Conservation (phyloP, 2,888 invertebrate genomes). For the Acanthosoma haemorrhoidale region DNA sequence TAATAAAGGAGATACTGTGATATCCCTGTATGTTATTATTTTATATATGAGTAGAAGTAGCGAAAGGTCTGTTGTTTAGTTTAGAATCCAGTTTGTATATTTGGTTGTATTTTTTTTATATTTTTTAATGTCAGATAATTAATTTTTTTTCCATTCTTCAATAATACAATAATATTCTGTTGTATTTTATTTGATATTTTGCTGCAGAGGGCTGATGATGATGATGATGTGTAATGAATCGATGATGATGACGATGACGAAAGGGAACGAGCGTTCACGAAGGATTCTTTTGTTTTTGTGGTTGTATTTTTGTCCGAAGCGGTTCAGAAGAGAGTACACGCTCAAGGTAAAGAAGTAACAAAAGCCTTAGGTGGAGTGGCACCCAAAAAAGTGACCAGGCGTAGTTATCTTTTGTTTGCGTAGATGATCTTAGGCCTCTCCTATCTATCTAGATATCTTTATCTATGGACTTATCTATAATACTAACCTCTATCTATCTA, state of each 20-base stretch:
- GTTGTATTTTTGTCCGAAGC: neutral
- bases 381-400: too few relatives aligned
- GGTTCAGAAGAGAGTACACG: neutral
- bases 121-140: neutral
- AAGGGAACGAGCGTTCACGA: neutral
- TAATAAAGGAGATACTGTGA: too few relatives aligned
- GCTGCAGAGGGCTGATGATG: conserved; percentile 11
- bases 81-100: neutral
- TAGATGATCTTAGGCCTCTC: neutral
- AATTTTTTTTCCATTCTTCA: too few relatives aligned
- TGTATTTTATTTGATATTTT: neutral
- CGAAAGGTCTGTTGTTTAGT: neutral
- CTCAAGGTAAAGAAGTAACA: neutral
- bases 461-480: too few relatives aligned
- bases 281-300: neutral
- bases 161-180: too few relatives aligned
- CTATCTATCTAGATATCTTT: too few relatives aligned
- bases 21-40: conserved; percentile 11
- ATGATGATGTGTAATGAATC: neutral
- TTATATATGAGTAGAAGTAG: conserved; percentile 14
- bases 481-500: too few relatives aligned
- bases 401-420: conserved; percentile 8
- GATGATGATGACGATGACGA: neutral
- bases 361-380: too few relatives aligned
- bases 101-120: neutral